A percentile compares a stretch with the other conserved stretches of the same genome.
phyloP scores from a whole-genome alignment of 2,113 vertebrate species.

The Polypterus senegalus region DNA sequence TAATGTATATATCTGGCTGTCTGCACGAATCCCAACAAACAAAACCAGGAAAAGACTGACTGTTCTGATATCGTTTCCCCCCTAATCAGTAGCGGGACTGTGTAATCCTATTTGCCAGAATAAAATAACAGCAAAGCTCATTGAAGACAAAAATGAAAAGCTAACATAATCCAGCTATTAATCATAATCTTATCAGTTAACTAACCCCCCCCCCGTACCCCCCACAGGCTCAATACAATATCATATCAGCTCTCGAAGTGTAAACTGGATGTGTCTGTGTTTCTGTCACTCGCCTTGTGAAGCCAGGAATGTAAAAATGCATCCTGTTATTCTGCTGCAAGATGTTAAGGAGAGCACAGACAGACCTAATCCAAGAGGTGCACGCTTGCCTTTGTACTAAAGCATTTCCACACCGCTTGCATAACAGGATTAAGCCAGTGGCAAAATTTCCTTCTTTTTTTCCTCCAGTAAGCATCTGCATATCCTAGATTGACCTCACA shows the following conservation, averaged over 20 bases:
- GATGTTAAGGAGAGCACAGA: too few species aligned
- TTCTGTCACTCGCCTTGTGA: constrained; percentile 42
- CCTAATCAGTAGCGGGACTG: constrained; percentile 40
- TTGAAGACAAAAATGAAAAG: constrained; percentile 20
- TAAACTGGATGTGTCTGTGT: constrained; percentile 27
- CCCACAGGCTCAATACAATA: constrained; percentile 29
- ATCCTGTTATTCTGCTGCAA: constrained; percentile 60
- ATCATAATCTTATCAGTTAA: constrained; percentile 39
- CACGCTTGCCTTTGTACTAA: too few species aligned
- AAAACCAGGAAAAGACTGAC: constrained; percentile 72
- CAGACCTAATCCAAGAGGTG: too few species aligned
- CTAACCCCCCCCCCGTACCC: too few species aligned
- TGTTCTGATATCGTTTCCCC: constrained; percentile 42
- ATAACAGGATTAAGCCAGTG: too few species aligned
- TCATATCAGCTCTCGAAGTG: constrained; percentile 34
- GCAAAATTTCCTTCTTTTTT: too few species aligned
- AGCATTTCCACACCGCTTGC: too few species aligned
- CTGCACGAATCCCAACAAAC: constrained; percentile 38
- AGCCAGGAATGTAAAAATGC: constrained; percentile 54
- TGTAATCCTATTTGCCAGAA: constrained; percentile 21
- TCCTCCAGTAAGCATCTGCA: too few species aligned
- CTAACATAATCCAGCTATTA: constrained; percentile 50
- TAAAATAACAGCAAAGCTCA: constrained; percentile 11
- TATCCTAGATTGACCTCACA: too few species aligned
- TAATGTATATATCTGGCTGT: constrained; percentile 21